Base-by-base conservation (phyloP, 2,113 vertebrate species). In the Psammodynastes pulverulentus region DNA sequence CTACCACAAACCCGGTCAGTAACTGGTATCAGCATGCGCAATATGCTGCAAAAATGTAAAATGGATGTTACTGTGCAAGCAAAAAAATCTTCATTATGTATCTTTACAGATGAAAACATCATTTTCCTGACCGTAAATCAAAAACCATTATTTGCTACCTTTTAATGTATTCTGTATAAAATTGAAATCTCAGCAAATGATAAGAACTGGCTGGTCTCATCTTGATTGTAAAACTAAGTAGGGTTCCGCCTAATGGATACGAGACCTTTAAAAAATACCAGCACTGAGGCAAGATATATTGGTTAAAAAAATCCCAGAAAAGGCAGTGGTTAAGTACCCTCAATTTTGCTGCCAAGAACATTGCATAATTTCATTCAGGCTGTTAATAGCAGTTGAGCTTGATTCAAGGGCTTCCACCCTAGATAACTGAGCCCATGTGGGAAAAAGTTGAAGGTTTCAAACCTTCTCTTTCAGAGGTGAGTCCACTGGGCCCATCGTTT, bases 1-100 rank as follows among this genome's bases (percentile, higher is more conserved):
- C 46, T 96, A 96, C 98, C 98, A 95, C 98, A 99, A 9, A 51
- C 46, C 9, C 97, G 96, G 19, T 97, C 96, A 1, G 98, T 99
- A 23, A 97, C 96, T 0, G 97, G 95, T 17, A 98, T 93, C 84
- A 99, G 95, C 86, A 97, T 94, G 46, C 95, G 92, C 94, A 98
- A 96, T 94, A 98, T 91, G 5, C 98, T 98, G 92, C 48, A 95
- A 93, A 92, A 29, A 93, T 15, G 49, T 86, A 8, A 94, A n/a
- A 9, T 15, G 12, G 21, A 46, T 34, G 88, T 92, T 53, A 53
- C n/a, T 21, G 45, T 92, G 86, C 24, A 93, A 21, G 21, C 45
- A 4, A 0, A 84, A 39, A 72, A 39, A 8, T 6, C 84, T 85
- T 89, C 72, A 43, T 39, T 21, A 67, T 0, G 2, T 43, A n/a